Evolutionary conservation across 2,113 vertebrate genomes (phyloP).

Genomic region (Alethe castanea): DNA sequence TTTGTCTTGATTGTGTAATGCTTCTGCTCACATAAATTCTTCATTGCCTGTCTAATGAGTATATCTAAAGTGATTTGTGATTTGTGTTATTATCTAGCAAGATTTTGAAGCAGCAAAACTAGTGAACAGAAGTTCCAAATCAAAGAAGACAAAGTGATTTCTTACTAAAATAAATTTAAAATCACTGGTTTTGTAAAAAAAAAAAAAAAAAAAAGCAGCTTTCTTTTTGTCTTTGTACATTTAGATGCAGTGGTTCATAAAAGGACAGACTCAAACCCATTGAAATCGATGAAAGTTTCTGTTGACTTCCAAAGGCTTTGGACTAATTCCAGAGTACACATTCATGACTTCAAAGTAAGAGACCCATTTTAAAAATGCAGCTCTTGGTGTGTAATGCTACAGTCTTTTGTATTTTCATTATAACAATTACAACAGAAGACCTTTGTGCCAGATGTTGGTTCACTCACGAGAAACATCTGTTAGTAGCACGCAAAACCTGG

Average conservation of each 20-base stretch:
- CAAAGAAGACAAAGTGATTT: background rate
- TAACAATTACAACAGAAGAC: constrained; percentile 57
- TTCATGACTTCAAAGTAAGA: constrained; percentile 34
- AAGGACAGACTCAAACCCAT: background rate
- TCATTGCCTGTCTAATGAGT: background rate
- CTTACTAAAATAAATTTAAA: background rate
- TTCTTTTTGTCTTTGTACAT: background rate
- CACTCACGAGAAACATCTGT: constrained; percentile 55
- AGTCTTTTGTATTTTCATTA: constrained; percentile 58
- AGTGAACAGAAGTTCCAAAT: background rate
- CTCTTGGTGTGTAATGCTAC: constrained; percentile 29
- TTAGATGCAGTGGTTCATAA: background rate
- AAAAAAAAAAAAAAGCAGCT: background rate
- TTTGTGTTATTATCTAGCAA: background rate
- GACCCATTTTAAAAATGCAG: constrained; percentile 27
- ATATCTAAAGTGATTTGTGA: background rate
- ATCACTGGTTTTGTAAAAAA: background rate
- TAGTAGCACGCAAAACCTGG: constrained; percentile 58
- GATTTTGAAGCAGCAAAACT: background rate
- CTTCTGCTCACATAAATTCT: background rate
- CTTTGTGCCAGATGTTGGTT: constrained; percentile 62
- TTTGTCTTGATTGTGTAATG: background rate
- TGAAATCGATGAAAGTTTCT: constrained; percentile 30
- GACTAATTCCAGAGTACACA: constrained; percentile 33
- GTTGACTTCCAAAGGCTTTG: constrained; percentile 37